Conservation (phyloP, 2,113 vertebrate genomes). For the human (Homo sapiens) region GRCh38 chr16:62223501-62224000, state of each 20-base stretch:
- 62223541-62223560: background rate
- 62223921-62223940: background rate
- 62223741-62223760: background rate
- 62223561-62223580: background rate
- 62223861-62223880: background rate
- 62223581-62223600: background rate
- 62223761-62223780: background rate
- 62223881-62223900: background rate
- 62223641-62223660: background rate
- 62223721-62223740: background rate
- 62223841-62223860: background rate
- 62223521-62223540: background rate
- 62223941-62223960: background rate
- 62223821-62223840: background rate
- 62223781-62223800: background rate
- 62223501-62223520: background rate
- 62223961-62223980: background rate
- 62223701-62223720: background rate
- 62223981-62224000: background rate
- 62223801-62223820: background rate
- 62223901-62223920: background rate
- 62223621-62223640: background rate
- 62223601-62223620: background rate
- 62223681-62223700: background rate
- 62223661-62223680: background rate